These are phyloP conservation scores for Eueremaeus valkanovi DNA, from an alignment of 2,888 invertebrate species.

Conservation along the genomic window DNA sequence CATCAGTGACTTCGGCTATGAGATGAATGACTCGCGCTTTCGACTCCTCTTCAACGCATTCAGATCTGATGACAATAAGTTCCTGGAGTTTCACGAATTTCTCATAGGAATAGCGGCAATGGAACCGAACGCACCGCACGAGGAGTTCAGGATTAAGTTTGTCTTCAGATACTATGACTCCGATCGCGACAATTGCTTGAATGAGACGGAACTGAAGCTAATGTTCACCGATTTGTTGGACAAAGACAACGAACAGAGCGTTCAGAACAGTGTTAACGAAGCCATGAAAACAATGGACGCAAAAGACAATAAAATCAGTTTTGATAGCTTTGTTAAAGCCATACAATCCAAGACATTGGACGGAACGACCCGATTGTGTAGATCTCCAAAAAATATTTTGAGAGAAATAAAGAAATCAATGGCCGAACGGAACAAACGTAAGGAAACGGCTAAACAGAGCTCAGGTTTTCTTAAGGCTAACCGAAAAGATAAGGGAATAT, in stretches of 20 bases:
- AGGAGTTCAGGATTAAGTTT: conserved; percentile 48
- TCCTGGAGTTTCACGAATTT: conserved; percentile 53
- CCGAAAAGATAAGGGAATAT: conserved; percentile 26
- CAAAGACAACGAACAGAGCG: background rate
- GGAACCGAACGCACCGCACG: conserved; percentile 49
- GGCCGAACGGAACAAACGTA: conserved; percentile 1
- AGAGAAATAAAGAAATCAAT: conserved; percentile 7
- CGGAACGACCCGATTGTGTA: conserved; percentile 64
- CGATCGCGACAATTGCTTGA: background rate
- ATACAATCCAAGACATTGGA: conserved; percentile 64
- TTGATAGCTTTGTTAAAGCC: conserved; percentile 19
- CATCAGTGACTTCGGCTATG: conserved; percentile 26
- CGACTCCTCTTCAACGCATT: conserved; percentile 31
- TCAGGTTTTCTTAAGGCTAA: background rate
- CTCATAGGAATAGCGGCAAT: conserved; percentile 60
- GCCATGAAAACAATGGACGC: background rate
- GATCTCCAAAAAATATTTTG: conserved; percentile 56
- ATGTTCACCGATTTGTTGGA: conserved; percentile 10
- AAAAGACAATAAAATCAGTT: background rate
- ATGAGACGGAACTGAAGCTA: no score
- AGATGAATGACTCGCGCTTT: background rate
- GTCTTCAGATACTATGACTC: conserved; percentile 36
- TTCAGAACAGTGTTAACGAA: conserved; percentile 6
- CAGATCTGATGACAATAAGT: conserved; percentile 19
- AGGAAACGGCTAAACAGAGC: background rate